phyloP scores from a whole-genome alignment of 1,140 invertebrate genomes.

The Halictus rubicundus region DNA sequence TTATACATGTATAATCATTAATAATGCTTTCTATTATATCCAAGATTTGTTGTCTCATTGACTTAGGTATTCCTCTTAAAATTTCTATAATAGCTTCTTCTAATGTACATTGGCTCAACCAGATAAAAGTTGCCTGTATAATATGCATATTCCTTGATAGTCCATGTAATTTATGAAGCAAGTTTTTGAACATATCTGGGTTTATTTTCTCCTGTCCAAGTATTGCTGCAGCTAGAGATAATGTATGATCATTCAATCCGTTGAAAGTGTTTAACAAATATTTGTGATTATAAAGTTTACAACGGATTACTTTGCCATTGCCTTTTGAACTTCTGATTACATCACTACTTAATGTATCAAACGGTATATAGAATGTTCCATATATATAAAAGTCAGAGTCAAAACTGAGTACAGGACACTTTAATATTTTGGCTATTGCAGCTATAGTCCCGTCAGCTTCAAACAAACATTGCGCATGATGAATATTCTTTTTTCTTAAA shows the following conservation, averaged over 20 bases:
- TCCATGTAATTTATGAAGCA: conserved; percentile 83
- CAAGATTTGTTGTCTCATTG: conserved; percentile 80
- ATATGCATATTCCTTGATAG: conserved; percentile 3
- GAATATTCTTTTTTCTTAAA: conserved; percentile 84
- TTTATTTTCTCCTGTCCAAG: conserved; percentile 94
- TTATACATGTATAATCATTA: conserved; percentile 81
- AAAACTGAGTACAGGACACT: conserved; percentile 92
- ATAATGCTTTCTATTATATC: conserved; percentile 84
- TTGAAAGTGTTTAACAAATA: conserved; percentile 85
- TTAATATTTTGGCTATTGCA: conserved; percentile 86
- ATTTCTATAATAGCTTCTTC: conserved; percentile 86
- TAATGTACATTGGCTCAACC: conserved; percentile 86
- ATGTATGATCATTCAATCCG: conserved; percentile 83
- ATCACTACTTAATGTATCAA: conserved; percentile 83
- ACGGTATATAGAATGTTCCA: conserved; percentile 90
- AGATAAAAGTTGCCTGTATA: conserved; percentile 86
- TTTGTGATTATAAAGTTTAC: conserved; percentile 87
- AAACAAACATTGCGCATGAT: conserved; percentile 87
- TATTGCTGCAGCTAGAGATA: conserved; percentile 90
- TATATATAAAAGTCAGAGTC: conserved; percentile 96
- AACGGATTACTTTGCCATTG: conserved; percentile 77
- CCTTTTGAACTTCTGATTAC: conserved; percentile 50
- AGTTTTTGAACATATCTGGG: conserved; percentile 84
- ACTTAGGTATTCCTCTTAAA: conserved; percentile 81
- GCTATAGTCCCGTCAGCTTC: conserved; percentile 94